A percentile compares a stretch with the other conserved stretches of the same genome.
These are phyloP conservation scores for Calidris pygmaea DNA, from an alignment of 2,113 vertebrate species.

Conservation along the genomic window DNA sequence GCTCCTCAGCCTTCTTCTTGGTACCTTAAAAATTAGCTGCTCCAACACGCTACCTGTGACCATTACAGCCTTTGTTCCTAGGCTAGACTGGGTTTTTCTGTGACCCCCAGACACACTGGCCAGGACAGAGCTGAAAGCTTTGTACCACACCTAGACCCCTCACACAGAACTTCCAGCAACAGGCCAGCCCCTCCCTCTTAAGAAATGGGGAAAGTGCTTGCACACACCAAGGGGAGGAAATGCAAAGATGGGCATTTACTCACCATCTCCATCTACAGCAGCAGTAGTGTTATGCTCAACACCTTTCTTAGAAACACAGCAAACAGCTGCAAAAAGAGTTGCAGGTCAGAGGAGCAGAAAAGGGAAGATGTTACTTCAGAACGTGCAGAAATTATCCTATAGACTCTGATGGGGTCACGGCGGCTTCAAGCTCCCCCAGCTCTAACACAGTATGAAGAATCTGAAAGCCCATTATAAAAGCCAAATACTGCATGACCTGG, in stretches of 20 bases:
- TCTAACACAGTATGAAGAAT: not conserved
- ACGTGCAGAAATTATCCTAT: not conserved
- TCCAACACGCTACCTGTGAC: not conserved
- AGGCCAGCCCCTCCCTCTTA: not conserved
- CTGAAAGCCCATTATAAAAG: not conserved
- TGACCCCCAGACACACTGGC: not conserved
- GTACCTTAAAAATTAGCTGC: not conserved
- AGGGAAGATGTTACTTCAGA: not conserved
- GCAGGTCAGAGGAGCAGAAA: not conserved
- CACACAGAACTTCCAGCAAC: not conserved
- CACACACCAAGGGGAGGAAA: not conserved
- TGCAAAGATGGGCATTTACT: slow-evolving; percentile 10
- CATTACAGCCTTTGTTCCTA: not conserved
- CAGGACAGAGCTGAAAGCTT: not conserved
- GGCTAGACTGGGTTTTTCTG: not conserved
- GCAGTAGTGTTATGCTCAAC: slow-evolving; percentile 78
- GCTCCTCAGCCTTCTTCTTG: not conserved
- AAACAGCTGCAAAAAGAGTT: slow-evolving; percentile 78
- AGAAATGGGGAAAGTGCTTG: not conserved
- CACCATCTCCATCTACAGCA: slow-evolving; percentile 87
- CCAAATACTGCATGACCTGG: not conserved
- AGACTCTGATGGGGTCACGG: not conserved
- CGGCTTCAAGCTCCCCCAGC: not conserved
- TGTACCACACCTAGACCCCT: not conserved
- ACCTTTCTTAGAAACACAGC: slow-evolving; percentile 88